Percentiles rank a stretch among this genome's conserved stretches.
Evolutionary conservation across 1,140 invertebrate genomes (phyloP).

Genomic region (Hirudo medicinalis): DNA sequence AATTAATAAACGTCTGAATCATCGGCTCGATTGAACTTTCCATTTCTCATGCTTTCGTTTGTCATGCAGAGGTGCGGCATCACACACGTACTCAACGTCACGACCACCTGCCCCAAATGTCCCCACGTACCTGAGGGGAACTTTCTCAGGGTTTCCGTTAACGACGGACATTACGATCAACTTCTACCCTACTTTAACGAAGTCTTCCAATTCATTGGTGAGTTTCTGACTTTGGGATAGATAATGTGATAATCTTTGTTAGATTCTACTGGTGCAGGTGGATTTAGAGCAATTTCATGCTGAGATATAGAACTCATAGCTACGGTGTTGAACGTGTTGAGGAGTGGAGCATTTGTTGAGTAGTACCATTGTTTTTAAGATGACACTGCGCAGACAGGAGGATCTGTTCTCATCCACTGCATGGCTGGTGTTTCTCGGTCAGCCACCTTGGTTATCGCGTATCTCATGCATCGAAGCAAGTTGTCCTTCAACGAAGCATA

Average conservation of each 20-base stretch:
- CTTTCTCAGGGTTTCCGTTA: conserved; percentile 52
- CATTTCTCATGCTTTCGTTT: conserved; percentile 11
- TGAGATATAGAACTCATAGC: neutral
- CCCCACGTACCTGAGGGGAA: conserved; percentile 47
- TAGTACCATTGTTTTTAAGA: neutral
- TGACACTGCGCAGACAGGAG: conserved; percentile 41
- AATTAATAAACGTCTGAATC: too few relatives aligned
- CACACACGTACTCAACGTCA: conserved; percentile 50
- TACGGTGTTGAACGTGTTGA: too few relatives aligned
- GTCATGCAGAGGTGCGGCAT: conserved; percentile 42
- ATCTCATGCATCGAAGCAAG: conserved; percentile 67
- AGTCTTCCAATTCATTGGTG: conserved; percentile 53
- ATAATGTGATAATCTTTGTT: too few relatives aligned
- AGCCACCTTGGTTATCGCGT: conserved; percentile 68
- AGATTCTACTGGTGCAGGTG: too few relatives aligned
- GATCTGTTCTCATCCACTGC: conserved; percentile 70
- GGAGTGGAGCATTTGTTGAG: too few relatives aligned
- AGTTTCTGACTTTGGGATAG: neutral
- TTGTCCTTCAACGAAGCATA: conserved; percentile 67
- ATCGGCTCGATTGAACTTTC: too few relatives aligned
- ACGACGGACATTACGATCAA: conserved; percentile 51
- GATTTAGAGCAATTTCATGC: conserved; percentile 14
- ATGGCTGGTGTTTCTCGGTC: conserved; percentile 76
- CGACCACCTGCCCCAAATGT: conserved; percentile 47
- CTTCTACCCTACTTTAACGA: conserved; percentile 48